These are phyloP conservation scores for Chironomus tepperi DNA, from an alignment of 1,140 invertebrate genomes.

Conservation along the genomic window DNA sequence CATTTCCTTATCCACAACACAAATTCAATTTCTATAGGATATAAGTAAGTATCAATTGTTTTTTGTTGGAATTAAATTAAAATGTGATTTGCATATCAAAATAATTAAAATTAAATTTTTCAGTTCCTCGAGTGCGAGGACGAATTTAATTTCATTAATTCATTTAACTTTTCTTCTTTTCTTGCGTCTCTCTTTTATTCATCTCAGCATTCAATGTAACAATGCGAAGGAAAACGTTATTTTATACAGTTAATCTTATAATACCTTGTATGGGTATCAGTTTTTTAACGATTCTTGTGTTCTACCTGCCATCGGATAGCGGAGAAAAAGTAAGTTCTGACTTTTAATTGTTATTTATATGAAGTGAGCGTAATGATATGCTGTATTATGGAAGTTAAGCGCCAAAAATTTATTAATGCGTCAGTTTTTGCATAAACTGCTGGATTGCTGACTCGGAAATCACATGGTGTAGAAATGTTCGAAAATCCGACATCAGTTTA, in stretches of 20 bases:
- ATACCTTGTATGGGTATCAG: constrained; percentile 97
- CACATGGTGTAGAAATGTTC: too few species aligned
- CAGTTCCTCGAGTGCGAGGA: neutral
- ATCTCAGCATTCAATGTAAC: constrained; percentile 85
- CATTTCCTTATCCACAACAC: neutral
- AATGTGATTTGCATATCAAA: neutral
- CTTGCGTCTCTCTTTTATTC: neutral
- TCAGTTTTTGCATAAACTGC: too few species aligned
- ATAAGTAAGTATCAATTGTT: constrained; percentile 21
- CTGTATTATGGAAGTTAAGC: too few species aligned
- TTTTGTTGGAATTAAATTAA: neutral
- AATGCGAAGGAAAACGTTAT: constrained; percentile 91
- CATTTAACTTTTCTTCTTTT: neutral
- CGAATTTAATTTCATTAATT: neutral
- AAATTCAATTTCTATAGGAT: neutral
- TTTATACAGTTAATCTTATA: constrained; percentile 96
- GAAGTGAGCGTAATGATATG: too few species aligned
- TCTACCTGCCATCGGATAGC: constrained; percentile 97
- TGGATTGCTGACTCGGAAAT: too few species aligned
- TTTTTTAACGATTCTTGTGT: constrained; percentile 95
- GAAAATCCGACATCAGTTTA: too few species aligned
- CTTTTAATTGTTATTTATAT: too few species aligned
- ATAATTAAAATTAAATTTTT: neutral
- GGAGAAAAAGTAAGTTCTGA: constrained; percentile 85
- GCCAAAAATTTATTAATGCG: too few species aligned